Conservation (phyloP, 2,888 invertebrate genomes). For the Hymenopus coronatus region DNA sequence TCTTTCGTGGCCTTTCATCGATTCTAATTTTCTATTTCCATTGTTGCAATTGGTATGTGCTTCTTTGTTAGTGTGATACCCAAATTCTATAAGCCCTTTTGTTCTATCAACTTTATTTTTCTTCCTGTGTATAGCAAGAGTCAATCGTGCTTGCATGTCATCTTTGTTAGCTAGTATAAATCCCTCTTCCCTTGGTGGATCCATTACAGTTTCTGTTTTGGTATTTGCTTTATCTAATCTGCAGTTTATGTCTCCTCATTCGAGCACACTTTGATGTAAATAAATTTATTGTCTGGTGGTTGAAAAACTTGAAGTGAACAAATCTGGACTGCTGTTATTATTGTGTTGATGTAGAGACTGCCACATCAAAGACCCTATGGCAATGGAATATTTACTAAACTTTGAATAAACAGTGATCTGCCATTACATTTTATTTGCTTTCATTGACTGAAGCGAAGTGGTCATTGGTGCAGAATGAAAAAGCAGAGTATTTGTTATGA, state of each 20-base stretch:
- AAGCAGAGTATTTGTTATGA: no score
- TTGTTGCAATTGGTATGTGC: not conserved
- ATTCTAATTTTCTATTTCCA: not conserved
- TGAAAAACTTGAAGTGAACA: no score
- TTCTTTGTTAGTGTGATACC: not conserved
- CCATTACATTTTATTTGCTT: no score
- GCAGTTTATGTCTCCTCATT: slow-evolving; percentile 1
- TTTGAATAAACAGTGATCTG: no score
- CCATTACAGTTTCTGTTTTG: not conserved
- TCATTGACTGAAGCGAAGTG: no score
- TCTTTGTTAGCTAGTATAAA: not conserved
- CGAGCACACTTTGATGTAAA: no score
- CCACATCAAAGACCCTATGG: no score
- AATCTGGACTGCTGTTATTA: no score
- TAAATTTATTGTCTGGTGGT: no score
- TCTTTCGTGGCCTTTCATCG: not conserved
- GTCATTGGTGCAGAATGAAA: no score
- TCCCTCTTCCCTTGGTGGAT: not conserved
- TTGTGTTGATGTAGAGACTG: no score
- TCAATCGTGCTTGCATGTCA: not conserved
- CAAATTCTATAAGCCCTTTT: not conserved
- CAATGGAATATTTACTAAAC: no score
- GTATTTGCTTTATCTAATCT: not conserved
- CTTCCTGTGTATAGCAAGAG: not conserved
- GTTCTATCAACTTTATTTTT: not conserved